Base-by-base conservation (phyloP, 2,113 vertebrate genomes). In the Neopipo cinnamomea region DNA sequence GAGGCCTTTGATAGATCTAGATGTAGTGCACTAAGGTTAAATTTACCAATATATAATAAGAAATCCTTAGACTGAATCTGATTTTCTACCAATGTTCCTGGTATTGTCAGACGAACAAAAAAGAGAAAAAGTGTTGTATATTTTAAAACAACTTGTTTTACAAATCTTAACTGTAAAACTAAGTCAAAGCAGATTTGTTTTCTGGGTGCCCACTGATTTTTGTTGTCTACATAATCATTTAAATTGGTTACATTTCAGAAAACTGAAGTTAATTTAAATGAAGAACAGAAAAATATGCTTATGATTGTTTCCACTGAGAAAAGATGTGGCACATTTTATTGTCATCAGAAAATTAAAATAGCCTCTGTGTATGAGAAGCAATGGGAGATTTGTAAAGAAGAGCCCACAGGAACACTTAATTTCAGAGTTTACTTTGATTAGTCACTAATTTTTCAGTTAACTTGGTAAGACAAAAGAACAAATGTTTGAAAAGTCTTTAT, bases 1-100 rank as follows among this genome's bases (percentile, higher is more conserved):
- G 94, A 94, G 93, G 88, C 81, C 80, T 62, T 16, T 88, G 90
- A 86, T 97, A 97, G 96, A 96, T 95, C 89, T 94, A 97, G 95
- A 93, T 95, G 76, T 93, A 91, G 62, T 78, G 42, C 37, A 65
- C 39, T 89, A 79, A 92, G 78, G 88, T 95, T 95, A 96, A 91
- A 89, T 90, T 93, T 96, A 49, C 88, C 66, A 86, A 44, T 39
- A 83, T 77, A 72, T 73, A 84, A 80, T 39, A 70, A 58, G 55
- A 89, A 80, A 77, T 92, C 73, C 86, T 96, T 92, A 77, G 76
- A 74, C 82, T 74, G 55, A 84, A 72, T 96, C 76, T 66, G 71
- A 13, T 89, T 91, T 92, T 88, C 18, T 65, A 50, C 28, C n/a
- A n/a, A 5, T 42, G 33, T 35, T 85, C 83, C 59, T 37, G 19